Percentiles rank a stretch among this genome's conserved stretches.
Evolutionary conservation across 1,140 invertebrate genomes (phyloP).

Genomic region (Helicorthomorpha holstii): DNA sequence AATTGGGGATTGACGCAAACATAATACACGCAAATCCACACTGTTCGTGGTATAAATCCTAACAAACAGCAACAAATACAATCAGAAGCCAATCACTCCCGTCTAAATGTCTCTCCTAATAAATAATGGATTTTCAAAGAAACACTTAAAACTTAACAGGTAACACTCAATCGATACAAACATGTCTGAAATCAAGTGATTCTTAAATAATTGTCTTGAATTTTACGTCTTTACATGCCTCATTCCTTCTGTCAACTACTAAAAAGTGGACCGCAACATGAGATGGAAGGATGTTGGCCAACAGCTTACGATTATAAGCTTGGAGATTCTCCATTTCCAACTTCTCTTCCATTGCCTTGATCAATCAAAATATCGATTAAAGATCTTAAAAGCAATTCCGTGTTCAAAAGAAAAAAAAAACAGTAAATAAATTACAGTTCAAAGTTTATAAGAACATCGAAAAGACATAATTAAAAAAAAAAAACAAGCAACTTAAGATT

Average conservation of each 20-base stretch:
- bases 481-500: not conserved
- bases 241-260: conserved; percentile 39
- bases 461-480: not conserved
- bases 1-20: conserved; percentile 92
- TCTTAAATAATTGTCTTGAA: not conserved
- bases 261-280: conserved; percentile 91
- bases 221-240: conserved; percentile 16
- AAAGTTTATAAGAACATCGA: not conserved
- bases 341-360: conserved; percentile 54
- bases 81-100: not conserved
- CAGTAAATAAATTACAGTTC: too few species aligned
- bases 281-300: conserved; percentile 85
- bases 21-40: conserved; percentile 88
- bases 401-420: too few species aligned
- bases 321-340: conserved; percentile 87
- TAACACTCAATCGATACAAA: not conserved
- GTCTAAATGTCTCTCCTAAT: not conserved
- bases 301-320: conserved; percentile 77
- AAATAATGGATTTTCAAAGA: not conserved
- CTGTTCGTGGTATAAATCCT: conserved; percentile 90
- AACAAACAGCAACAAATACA: conserved; percentile 12
- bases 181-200: not conserved
- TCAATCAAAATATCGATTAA: conserved; percentile 3
- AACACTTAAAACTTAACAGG: not conserved
- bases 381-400: conserved; percentile 5